Conservation (phyloP, 2,797 vertebrate genomes). For the Falco concolor region DNA sequence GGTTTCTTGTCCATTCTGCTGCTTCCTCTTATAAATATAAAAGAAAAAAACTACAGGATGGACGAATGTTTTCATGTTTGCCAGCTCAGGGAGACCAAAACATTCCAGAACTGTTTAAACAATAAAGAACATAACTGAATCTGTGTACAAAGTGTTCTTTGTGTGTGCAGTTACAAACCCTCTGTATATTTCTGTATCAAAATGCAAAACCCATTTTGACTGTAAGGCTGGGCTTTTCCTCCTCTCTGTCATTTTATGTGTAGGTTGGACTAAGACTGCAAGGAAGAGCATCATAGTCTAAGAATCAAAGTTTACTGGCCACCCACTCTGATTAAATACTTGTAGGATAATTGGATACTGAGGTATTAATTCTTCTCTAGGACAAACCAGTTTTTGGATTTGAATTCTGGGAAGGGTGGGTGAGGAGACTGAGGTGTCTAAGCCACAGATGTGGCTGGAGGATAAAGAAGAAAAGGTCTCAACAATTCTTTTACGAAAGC, state of each 20-base stretch:
- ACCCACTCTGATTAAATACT: neutral
- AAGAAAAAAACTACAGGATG: neutral
- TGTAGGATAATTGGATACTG: neutral
- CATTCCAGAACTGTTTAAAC: slow-evolving; percentile 33
- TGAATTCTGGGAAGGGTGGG: neutral
- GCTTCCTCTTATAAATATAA: neutral
- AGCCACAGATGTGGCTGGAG: neutral
- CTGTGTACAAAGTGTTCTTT: slow-evolving; percentile 39
- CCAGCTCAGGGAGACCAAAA: slow-evolving; percentile 9
- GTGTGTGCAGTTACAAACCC: neutral
- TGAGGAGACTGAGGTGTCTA: neutral
- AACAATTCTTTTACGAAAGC: neutral
- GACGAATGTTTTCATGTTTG: neutral
- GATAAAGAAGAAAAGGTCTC: neutral
- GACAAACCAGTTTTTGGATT: neutral
- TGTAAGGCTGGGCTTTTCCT: neutral
- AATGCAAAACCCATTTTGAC: neutral
- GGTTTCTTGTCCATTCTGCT: neutral
- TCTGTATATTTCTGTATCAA: neutral
- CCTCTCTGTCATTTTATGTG: neutral
- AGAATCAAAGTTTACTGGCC: neutral
- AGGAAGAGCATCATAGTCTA: neutral
- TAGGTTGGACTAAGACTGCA: neutral
- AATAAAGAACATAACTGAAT: slow-evolving; percentile 1
- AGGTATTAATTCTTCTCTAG: neutral